Base-by-base conservation (phyloP, 2,888 invertebrate genomes). In the Troilus luridus region DNA sequence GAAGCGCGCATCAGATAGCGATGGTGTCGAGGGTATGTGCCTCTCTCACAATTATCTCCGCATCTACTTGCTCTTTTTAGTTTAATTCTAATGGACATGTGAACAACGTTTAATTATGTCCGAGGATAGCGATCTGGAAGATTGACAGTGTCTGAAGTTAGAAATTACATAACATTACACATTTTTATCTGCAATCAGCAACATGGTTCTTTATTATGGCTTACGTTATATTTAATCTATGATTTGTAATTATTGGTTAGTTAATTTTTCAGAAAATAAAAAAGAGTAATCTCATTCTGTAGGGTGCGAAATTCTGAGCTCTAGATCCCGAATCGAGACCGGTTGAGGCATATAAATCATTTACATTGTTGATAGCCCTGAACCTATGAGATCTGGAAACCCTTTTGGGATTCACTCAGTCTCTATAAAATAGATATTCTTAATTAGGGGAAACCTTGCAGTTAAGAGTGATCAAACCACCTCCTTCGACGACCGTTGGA, bases 41-140 rank as follows among this genome's bases (percentile, higher is more conserved):
- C 41, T 77, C 17, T 17, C 8, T 19, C 41, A 17, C 72, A 77
- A 41, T 41, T 41, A 77, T 77, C 72, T 77, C 14, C 72, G 9
- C 72, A 77, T 77, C 72, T 77, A 19, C 17, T 77, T 27, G 27
- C 41, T 67, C 5, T 77, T 77, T 72, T 77, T 77, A 12, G 41
- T 41, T 19, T 77, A 17, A 12, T 77, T 41, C 21, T 41, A 77
- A 77, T 77, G 72, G 27, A 41, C 72, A 3, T 77, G 72, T 77
- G 72, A 72, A 77, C 72, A 77, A 77, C 72, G 21, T 77, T 77
- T 77, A 77, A 77, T 77, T 41, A 77, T 77, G 72, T 77, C 21
- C 7, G 2, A 8, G 17, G 72, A 77, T 77, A 77, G 41, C 11
- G 72, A 77, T 77, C 72, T 77, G 17, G 41, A 41, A 77, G 41